Evolutionary conservation across 2,113 vertebrate genomes (phyloP), one percentile per base, ranked within the genome.

Genomic region (Climacteris rufus): DNA sequence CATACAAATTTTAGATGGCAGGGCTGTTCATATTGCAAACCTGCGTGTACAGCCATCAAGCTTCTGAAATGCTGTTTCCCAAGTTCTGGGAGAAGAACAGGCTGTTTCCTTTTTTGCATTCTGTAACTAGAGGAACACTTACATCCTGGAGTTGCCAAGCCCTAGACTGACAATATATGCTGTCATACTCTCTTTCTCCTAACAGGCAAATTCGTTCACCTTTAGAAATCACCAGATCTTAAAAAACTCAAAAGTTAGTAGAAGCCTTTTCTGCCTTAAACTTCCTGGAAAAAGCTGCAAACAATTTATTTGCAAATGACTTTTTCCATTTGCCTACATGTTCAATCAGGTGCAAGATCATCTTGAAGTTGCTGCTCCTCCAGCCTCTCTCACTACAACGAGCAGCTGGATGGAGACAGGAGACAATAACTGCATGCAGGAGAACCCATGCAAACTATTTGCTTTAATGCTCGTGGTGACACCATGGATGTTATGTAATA

Each of bases 31-130:
- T n/a, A 81, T 0, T 66, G 64, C 20, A 84, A 90, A 71, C 11
- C 23, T 28, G 3, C 4, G 2, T 0, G 0, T 45, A 76, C 14
- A 63, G 35, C 33, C 33, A 70, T 30, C 9, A 23, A 45, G 45
- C 33, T 57, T 83, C 75, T 61, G 25, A 90, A 35, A 88, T 11
- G n/a, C 22, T 82, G 19, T 19, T 60, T 33, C 31, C 18, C 25
- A 74, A 72, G 68, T 50, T 77, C 56, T 66, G 28, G 66, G 15
- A 70, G 83, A 22, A 83, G 68, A 66, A 78, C 2, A 60, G 24
- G 23, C 49, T 87, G 52, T 35, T 40, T 79, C 27, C 30, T 59
- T 39, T 83, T 69, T 47, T 31, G 49, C 23, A 33, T 63, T 66
- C 47, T 68, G 30, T 64, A 66, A 75, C 64, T 77, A 74, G 10